Evolutionary conservation across 2,797 vertebrate genomes (phyloP), one percentile per base, ranked within the genome.

Genomic region (Rhincodon typus): DNA sequence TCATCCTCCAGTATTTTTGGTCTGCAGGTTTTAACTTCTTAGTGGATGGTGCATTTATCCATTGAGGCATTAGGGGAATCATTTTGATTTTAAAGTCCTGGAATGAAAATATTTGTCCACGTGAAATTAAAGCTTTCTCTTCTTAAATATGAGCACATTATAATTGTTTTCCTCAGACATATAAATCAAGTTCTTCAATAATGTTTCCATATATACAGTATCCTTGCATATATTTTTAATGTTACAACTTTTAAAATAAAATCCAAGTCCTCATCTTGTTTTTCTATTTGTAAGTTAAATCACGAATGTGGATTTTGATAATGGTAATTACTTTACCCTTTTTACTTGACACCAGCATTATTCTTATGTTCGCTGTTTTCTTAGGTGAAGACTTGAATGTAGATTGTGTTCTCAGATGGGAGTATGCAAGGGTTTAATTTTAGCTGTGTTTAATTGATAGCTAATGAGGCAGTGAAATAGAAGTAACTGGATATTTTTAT

Each of bases 371-470:
- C 94, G 74, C 17, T 95, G 70, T 77, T 95, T 95, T 95, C 70
- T 74, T 77, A 74, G 94, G 70, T 95, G 94, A 94, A 94, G 94
- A 53, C 94, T 77, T 95, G 94, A 95, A 95, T 95, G 53, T 95
- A 95, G 94, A 95, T 74, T 95, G 70, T 95, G 94, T 77, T 72
- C 94, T 77, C 94, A 95, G 50, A 95, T 95, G 94, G 94, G 94
- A 95, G 94, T 77, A 77, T 95, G 94, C 69, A 74, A 95, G 70
- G 70, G 94, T 95, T 95, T 95, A 95, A 95, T 95, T 95, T 95
- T 95, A 95, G 94, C 46, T 95, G 69, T 95, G 94, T 74, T 95
- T 95, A 95, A 95, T 95, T 95, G 94, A 53, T 95, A 95, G 70
- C 30, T 95, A 95, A 95, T 95, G 94, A 95, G 70, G 70, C 94